Base-by-base conservation (phyloP, 2,888 invertebrate species). In the Scaptomyza polygonia region DNA sequence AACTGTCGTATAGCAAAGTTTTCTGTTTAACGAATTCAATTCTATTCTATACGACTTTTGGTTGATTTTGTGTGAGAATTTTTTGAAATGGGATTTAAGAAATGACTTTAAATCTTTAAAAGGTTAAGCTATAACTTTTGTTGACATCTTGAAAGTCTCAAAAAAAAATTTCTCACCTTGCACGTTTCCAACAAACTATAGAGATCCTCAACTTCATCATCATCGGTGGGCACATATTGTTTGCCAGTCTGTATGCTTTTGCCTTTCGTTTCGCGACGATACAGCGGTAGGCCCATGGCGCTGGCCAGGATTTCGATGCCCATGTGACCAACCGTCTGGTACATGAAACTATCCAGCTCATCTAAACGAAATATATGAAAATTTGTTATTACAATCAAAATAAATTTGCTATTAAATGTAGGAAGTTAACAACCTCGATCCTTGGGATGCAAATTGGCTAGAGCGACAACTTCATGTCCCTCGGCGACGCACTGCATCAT, bases 321-420 rank as follows among this genome's bases (percentile, higher is more conserved):
- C 93, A 98, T 97, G 91, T 98, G 97, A 0, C 99, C 99, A 57
- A 99, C 99, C 52, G 98, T 98, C 93, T 99, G 99, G 91, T 99
- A 99, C 99, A 99, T 99, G 91, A 97, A 99, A 90, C 98, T 98
- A 92, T 99, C 98, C 87, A 98, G 91, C 92, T 98, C 98, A 94
- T 96, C 96, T 95, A 30, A 30, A 49, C 40, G 40, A 39, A 16
- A 18, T 32, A 34, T 49, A 45, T n/a, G n/a, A 11, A 36, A 42
- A 32, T 21, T 27, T 3, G 7, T 3, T 12, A 12, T 5, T 47
- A 21, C 4, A 5, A 16, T 25, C 9, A 14, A 36, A 8, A 43
- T 45, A n/a, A 11, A n/a, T n/a, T 1, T 12, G 12, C 5, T 25
- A 5, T 25, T 4, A 3, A 14, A 92, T 72, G n/a, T 34, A 34